These are phyloP conservation scores for Tolypeutes matacus DNA, from an alignment of 2,797 vertebrate genomes.

Conservation along the genomic window DNA sequence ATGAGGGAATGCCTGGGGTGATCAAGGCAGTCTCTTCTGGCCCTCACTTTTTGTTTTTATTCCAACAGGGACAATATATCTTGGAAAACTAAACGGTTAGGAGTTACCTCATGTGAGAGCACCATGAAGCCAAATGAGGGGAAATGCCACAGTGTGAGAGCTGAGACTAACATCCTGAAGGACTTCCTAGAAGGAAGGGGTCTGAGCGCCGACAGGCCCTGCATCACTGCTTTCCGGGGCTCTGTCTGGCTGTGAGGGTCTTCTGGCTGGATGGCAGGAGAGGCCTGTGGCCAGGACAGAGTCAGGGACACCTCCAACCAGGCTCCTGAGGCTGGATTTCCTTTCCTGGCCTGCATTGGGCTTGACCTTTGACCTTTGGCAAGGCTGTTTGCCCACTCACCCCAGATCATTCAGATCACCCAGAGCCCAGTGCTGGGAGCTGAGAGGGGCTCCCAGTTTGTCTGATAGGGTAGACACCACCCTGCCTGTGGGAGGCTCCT, in stretches of 20 bases:
- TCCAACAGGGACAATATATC: not conserved
- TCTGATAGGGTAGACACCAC: not conserved
- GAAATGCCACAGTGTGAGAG: not conserved
- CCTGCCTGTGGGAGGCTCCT: not conserved
- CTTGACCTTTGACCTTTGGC: not conserved
- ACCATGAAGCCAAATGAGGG: not conserved
- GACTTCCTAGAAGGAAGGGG: not conserved
- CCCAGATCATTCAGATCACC: not conserved
- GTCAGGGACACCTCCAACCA: too few relatives aligned
- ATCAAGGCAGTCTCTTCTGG: not conserved
- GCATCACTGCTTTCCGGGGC: not conserved
- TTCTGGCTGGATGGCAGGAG: not conserved
- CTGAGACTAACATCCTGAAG: not conserved
- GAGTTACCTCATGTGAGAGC: not conserved
- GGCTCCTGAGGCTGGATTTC: not conserved
- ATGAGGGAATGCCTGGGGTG: not conserved
- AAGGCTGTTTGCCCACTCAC: not conserved
- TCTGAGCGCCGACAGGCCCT: accelerated
- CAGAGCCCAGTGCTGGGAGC: not conserved
- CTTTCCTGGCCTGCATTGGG: not conserved
- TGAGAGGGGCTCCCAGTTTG: not conserved
- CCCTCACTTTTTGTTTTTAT: not conserved
- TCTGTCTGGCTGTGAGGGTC: not conserved
- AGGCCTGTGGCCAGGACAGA: not conserved
- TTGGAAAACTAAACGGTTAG: not conserved